phyloP scores from a whole-genome alignment of 2,113 vertebrate species.

The Regulus satrapa region DNA sequence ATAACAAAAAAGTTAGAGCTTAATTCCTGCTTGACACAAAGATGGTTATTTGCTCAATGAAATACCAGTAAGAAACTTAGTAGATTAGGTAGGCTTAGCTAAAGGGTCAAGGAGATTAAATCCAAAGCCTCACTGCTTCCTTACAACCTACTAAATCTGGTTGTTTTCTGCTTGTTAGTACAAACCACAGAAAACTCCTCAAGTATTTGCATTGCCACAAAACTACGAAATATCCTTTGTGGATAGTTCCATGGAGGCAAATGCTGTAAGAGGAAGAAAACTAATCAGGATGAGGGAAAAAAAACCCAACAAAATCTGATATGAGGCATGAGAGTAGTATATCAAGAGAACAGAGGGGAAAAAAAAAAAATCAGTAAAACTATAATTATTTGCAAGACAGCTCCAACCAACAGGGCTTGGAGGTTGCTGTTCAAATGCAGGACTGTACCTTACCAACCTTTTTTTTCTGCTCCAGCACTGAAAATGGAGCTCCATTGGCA shows the following conservation, averaged over 20 bases:
- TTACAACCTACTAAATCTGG: neutral
- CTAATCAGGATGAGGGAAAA: neutral
- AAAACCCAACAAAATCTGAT: rapidly evolving
- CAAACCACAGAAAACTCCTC: neutral
- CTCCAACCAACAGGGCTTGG: neutral
- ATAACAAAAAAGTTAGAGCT: neutral
- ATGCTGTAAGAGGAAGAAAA: neutral
- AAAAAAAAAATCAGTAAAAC: neutral
- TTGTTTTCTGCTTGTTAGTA: neutral
- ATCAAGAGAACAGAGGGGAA: neutral
- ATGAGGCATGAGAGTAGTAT: neutral
- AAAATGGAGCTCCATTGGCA: neutral
- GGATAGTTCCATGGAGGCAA: neutral
- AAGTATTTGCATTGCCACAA: neutral
- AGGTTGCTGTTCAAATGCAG: neutral
- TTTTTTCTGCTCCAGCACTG: neutral
- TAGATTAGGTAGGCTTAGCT: neutral
- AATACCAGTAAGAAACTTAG: neutral
- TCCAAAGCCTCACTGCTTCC: neutral
- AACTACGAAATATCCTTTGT: neutral
- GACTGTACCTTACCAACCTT: neutral
- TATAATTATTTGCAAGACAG: neutral
- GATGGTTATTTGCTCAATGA: neutral
- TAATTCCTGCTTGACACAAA: neutral
- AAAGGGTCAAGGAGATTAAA: neutral